Percentiles rank a stretch among this genome's conserved stretches.
phyloP scores from a whole-genome alignment of 2,888 invertebrate genomes.

The Leucophenga maculata region DNA sequence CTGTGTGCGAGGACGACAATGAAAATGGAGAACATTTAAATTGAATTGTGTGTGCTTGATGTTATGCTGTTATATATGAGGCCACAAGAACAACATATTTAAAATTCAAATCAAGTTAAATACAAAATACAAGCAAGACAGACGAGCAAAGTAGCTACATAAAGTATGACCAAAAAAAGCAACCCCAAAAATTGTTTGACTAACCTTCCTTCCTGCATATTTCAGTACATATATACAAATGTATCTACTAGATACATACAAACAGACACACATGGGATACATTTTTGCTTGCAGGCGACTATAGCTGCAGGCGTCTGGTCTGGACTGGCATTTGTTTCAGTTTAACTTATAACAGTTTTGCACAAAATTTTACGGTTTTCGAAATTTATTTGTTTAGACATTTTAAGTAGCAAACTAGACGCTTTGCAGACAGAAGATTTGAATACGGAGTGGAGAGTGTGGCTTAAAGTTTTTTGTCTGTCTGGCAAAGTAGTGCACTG shows the following conservation, averaged over 20 bases:
- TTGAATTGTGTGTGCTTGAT: neutral
- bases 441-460: too few relatives aligned
- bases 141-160: neutral
- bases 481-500: conserved; percentile 37
- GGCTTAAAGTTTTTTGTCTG: neutral
- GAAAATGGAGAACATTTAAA: conserved; percentile 9
- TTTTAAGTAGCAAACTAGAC: conserved; percentile 17
- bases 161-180: neutral
- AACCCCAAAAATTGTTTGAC: neutral
- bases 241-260: neutral
- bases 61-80: neutral
- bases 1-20: conserved; percentile 12
- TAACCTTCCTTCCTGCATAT: conserved; percentile 1
- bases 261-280: neutral
- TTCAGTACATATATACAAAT: neutral
- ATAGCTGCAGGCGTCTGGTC: neutral
- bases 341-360: conserved; percentile 14
- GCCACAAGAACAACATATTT: conserved; percentile 15
- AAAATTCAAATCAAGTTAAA: conserved; percentile 22
- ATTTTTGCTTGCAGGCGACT: neutral
- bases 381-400: conserved; percentile 17
- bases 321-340: conserved; percentile 12
- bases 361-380: conserved; percentile 1
- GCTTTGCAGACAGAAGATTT: conserved; percentile 4
- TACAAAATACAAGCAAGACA: neutral